Percentiles rank a stretch among this genome's conserved stretches.
phyloP scores from a whole-genome alignment of 2,888 invertebrate genomes.

The Coenonympha arcania region DNA sequence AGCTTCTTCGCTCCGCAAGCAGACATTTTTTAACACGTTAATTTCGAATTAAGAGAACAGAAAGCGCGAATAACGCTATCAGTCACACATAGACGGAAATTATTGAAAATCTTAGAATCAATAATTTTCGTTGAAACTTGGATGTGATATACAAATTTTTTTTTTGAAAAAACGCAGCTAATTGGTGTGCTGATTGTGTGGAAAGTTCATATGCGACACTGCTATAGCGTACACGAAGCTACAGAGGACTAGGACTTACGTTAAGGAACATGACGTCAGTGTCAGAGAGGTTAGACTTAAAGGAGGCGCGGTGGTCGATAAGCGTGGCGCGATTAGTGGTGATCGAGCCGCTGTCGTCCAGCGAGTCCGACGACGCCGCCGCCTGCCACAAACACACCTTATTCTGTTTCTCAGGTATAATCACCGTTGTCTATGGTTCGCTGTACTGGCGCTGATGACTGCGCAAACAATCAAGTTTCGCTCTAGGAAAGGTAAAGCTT shows the following conservation, averaged over 20 bases:
- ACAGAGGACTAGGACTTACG: conserved; percentile 76
- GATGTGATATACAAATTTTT: neutral
- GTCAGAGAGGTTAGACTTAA: conserved; percentile 94
- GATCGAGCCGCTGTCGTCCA: conserved; percentile 83
- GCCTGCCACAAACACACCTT: conserved; percentile 62
- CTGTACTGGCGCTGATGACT: too few species aligned
- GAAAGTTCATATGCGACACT: neutral
- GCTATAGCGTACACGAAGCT: conserved; percentile 19
- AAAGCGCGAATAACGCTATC: neutral
- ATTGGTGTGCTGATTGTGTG: neutral
- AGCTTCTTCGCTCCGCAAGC: neutral
- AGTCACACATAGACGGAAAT: too few species aligned
- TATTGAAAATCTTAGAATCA: too few species aligned
- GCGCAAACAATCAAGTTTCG: too few species aligned
- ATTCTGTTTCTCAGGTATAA: too few species aligned
- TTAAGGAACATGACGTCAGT: conserved; percentile 92
- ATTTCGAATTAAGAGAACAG: neutral
- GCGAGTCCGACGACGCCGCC: conserved; percentile 77
- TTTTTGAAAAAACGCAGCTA: too few species aligned
- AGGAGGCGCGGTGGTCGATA: conserved; percentile 82
- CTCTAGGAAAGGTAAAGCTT: too few species aligned
- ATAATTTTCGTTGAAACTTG: neutral
- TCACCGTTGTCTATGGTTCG: too few species aligned
- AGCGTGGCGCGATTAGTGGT: conserved; percentile 84
- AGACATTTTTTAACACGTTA: neutral